A percentile compares a stretch with the other conserved stretches of the same genome.
phyloP scores from a whole-genome alignment of 2,797 vertebrate genomes.

The Lophius americanus region DNA sequence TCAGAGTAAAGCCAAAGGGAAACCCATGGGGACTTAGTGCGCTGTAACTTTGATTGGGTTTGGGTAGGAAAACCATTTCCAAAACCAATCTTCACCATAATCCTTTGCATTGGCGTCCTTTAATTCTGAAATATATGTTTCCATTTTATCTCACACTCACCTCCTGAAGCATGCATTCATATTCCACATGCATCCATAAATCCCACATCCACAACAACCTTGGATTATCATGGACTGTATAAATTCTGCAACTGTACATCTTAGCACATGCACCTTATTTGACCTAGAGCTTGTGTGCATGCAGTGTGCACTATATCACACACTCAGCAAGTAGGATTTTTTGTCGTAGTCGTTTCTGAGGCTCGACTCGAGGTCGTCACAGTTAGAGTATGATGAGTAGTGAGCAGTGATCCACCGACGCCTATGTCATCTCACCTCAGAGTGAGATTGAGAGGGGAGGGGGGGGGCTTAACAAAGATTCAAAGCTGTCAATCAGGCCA shows the following conservation, averaged over 20 bases:
- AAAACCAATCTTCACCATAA: slow-evolving; percentile 39
- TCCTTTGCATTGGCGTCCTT: slow-evolving; percentile 45
- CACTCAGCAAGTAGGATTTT: slow-evolving; percentile 25
- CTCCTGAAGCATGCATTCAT: slow-evolving; percentile 38
- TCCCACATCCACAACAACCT: slow-evolving; percentile 37
- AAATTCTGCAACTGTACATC: slow-evolving; percentile 35
- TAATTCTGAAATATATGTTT: slow-evolving; percentile 33
- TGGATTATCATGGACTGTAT: slow-evolving; percentile 18
- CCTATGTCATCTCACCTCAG: slow-evolving; percentile 33
- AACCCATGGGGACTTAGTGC: slow-evolving; percentile 37
- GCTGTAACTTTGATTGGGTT: slow-evolving; percentile 50
- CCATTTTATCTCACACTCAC: slow-evolving; percentile 46
- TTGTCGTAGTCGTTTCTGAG: slow-evolving; percentile 8
- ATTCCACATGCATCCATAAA: slow-evolving; percentile 33
- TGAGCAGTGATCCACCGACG: slow-evolving; percentile 35
- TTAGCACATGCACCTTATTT: slow-evolving; percentile 29
- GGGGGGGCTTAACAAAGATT: slow-evolving; percentile 39
- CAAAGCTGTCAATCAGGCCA: slow-evolving; percentile 61
- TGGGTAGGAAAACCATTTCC: slow-evolving; percentile 49
- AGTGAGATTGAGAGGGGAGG: slow-evolving; percentile 10
- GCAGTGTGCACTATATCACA: slow-evolving; percentile 30
- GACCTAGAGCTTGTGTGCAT: slow-evolving; percentile 28
- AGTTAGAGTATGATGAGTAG: slow-evolving; percentile 43
- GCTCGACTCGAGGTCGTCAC: slow-evolving; percentile 33
- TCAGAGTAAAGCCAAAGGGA: slow-evolving; percentile 26